A percentile compares a stretch with the other conserved stretches of the same genome.
Evolutionary conservation across 2,113 vertebrate species (phyloP).

Genomic region (Gambusia holbrooki): DNA sequence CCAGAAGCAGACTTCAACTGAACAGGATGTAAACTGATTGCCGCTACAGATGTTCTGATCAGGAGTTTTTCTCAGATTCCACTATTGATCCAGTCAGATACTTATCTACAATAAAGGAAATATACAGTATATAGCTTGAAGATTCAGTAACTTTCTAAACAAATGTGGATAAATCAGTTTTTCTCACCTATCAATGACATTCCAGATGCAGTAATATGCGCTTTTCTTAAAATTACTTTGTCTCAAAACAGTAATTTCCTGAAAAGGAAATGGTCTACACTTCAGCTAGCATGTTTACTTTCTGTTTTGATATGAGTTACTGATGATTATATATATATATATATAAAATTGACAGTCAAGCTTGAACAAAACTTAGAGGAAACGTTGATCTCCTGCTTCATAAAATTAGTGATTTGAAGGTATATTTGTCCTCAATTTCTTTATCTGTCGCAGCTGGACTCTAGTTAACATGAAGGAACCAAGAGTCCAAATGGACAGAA

Average conservation of each 20-base stretch:
- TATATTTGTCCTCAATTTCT: too few species aligned
- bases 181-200: too few species aligned
- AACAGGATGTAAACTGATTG: constrained; percentile 6
- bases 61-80: not conserved
- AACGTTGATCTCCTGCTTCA: not conserved
- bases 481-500: not conserved
- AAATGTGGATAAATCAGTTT: not conserved
- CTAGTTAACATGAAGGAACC: too few species aligned
- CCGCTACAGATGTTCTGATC: not conserved
- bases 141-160: not conserved
- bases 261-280: too few species aligned
- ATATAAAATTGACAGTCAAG: too few species aligned
- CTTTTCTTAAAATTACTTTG: too few species aligned
- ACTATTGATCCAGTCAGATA: not conserved
- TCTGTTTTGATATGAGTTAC: not conserved
- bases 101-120: not conserved
- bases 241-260: too few species aligned
- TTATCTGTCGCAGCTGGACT: too few species aligned
- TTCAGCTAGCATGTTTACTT: not conserved
- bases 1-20: constrained; percentile 30
- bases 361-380: not conserved
- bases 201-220: too few species aligned
- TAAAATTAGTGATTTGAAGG: not conserved
- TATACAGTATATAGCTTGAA: not conserved
- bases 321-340: too few species aligned